phyloP scores from a whole-genome alignment of 1,140 invertebrate genomes.

The Sinella curviseta region DNA sequence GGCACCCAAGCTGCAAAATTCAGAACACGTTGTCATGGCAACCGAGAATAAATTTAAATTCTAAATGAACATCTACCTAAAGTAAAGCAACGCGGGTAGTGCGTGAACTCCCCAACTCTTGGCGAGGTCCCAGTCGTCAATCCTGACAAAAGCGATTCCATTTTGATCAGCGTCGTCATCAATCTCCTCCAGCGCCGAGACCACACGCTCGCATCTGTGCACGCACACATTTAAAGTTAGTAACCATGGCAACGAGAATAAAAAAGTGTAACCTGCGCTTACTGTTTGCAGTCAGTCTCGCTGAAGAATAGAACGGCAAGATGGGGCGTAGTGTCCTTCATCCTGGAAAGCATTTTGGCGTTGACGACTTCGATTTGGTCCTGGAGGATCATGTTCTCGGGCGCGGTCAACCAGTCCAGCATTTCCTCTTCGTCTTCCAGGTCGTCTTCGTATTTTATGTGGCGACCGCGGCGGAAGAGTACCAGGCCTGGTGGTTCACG shows the following conservation, averaged over 20 bases:
- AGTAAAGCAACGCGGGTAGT: constrained; percentile 61
- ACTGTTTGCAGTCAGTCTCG: constrained; percentile 82
- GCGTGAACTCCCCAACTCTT: constrained; percentile 86
- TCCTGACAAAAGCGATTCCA: constrained; percentile 90
- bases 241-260: too few relatives aligned
- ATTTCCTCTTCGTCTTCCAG: constrained; percentile 75
- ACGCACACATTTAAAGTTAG: too few relatives aligned
- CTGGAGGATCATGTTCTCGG: constrained; percentile 90
- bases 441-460: constrained; percentile 48
- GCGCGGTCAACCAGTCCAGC: constrained; percentile 88
- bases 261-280: too few relatives aligned
- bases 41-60: not conserved
- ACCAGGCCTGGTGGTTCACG: constrained; percentile 44
- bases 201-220: constrained; percentile 71
- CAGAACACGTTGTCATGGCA: not conserved
- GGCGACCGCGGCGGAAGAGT: constrained; percentile 41
- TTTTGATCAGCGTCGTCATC: constrained; percentile 84
- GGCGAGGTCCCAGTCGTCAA: constrained; percentile 81
- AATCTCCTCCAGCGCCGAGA: constrained; percentile 87
- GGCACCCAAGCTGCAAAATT: constrained; percentile 66
- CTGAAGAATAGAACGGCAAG: constrained; percentile 93
- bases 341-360: constrained; percentile 89
- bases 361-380: constrained; percentile 90
- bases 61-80: constrained; percentile 34
- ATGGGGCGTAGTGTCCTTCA: constrained; percentile 84